These are phyloP conservation scores for Ophion obscuratus DNA, from an alignment of 2,888 invertebrate species.

Conservation along the genomic window DNA sequence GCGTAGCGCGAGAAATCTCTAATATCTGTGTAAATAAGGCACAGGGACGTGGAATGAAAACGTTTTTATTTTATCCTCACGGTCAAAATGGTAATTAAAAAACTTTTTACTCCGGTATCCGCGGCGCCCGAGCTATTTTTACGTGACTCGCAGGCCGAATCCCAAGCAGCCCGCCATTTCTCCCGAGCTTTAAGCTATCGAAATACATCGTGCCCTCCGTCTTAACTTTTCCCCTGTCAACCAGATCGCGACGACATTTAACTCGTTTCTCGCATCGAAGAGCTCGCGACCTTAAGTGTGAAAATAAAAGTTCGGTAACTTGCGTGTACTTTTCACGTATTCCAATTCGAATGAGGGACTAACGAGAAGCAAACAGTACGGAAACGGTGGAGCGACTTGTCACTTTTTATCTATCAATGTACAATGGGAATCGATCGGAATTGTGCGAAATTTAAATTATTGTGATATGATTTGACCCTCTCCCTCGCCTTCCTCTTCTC, in stretches of 20 bases:
- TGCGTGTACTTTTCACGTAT: background rate
- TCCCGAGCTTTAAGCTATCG: background rate
- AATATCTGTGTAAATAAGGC: background rate
- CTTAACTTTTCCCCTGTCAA: background rate
- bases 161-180: background rate
- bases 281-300: background rate
- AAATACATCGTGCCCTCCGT: background rate
- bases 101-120: background rate
- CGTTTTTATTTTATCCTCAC: background rate
- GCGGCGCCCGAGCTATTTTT: background rate
- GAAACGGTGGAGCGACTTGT: background rate
- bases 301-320: background rate
- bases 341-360: too few relatives aligned
- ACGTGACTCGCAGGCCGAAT: background rate
- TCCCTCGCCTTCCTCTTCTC: too few relatives aligned
- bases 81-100: background rate
- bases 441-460: too few relatives aligned
- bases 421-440: too few relatives aligned
- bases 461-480: too few relatives aligned
- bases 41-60: background rate
- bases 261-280: background rate
- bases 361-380: too few relatives aligned
- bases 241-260: background rate
- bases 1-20: background rate
- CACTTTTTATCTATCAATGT: background rate